Evolutionary conservation across 2,797 vertebrate species (phyloP), one percentile per base, ranked within the genome.

Genomic region (Spizella passerina): DNA sequence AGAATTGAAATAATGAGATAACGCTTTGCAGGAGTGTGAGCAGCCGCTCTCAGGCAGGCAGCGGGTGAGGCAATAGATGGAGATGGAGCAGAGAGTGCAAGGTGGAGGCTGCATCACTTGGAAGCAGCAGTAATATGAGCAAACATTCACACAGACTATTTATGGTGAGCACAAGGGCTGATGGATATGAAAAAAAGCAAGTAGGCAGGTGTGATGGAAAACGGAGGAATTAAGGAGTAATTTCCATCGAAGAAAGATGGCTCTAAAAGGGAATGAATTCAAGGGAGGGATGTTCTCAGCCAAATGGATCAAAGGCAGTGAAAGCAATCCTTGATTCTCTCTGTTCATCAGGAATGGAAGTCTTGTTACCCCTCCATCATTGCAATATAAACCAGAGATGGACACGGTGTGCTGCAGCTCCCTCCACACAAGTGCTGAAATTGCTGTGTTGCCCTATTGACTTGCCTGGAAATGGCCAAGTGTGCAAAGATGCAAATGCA

Each of bases 1-100:
- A 95, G 96, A 96, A 94, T 90, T 83, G 94, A 70, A 96, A 86
- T 96, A 96, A 97, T 96, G 96, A 97, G 96, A 91, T 96, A 97
- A 97, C 82, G 83, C 85, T 96, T 95, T 93, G 86, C 94, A 91
- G 91, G 88, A 94, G 87, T 84, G 94, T 20, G 72, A 88, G 87
- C 91, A 86, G 93, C 91, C 13, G 2, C 95, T 90, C 87, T 91
- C 93, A 65, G 91, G 39, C 4, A 29, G 94, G 92, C 93, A 90
- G 94, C 19, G 76, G 84, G 89, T 46, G 94, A 88, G 88, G 94
- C 79, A 47, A 90, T 94, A 83, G 94, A 86, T 36, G 66, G 86
- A 95, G 95, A 95, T 80, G 72, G 90, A 95, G 86, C 95, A 87
- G 65, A 15, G 88, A 92, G 88, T 7, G 34, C 56, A 72, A 81